These are phyloP conservation scores for Gari tellinella DNA, from an alignment of 2,888 invertebrate species.

Conservation along the genomic window DNA sequence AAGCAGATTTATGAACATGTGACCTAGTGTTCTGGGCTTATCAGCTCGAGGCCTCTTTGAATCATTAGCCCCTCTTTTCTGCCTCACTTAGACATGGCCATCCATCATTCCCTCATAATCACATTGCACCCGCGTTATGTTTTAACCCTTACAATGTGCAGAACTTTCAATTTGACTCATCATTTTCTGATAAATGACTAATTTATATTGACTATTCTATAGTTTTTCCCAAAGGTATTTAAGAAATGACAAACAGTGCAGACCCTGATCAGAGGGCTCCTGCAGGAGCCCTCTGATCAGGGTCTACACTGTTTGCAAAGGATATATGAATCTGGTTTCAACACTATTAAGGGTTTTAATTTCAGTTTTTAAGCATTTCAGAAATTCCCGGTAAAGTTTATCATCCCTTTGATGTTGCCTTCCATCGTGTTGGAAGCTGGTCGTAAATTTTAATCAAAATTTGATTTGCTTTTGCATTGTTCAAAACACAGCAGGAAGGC, in stretches of 20 bases:
- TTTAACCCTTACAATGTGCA: constrained; percentile 20
- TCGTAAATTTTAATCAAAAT: constrained; percentile 27
- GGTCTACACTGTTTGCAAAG: no score
- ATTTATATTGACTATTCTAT: no score
- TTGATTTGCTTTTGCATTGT: constrained; percentile 7
- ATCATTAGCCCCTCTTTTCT: constrained; percentile 1
- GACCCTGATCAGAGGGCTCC: no score
- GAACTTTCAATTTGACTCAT: no score
- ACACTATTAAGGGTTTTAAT: no score
- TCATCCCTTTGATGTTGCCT: constrained; percentile 17
- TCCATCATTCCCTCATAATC: constrained; percentile 52
- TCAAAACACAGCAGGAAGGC: no score
- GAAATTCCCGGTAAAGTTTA: constrained; percentile 10
- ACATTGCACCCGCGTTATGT: constrained; percentile 43
- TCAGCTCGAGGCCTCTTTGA: constrained; percentile 28
- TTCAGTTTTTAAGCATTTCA: constrained; percentile 16
- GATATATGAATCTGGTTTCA: no score
- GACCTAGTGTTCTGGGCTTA: constrained; percentile 35
- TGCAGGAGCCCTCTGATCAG: no score
- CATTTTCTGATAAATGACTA: no score
- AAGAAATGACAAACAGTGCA: no score
- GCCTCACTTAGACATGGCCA: constrained; percentile 4
- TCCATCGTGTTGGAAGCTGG: constrained; percentile 11
- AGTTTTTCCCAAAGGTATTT: no score
- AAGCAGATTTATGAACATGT: constrained; percentile 31